Evolutionary conservation across 1,140 invertebrate genomes (phyloP).

Genomic region (Drosophila nebulosa): DNA sequence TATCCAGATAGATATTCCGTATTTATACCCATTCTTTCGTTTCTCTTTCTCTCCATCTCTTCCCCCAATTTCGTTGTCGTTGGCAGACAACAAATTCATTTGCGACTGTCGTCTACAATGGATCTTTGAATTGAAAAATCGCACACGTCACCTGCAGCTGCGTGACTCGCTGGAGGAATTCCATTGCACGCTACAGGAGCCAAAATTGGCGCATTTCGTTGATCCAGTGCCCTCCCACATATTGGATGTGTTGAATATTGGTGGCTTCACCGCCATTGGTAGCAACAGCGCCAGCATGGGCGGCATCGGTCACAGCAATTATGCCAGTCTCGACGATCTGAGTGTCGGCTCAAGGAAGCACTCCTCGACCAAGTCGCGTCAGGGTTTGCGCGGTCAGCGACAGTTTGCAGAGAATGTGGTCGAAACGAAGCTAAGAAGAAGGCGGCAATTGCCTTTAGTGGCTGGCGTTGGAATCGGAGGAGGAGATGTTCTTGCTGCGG

Average conservation of each 20-base stretch:
- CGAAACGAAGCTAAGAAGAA: slow-evolving; percentile 51
- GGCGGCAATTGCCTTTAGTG: slow-evolving; percentile 10
- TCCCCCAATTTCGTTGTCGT: too few relatives aligned
- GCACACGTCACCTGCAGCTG: slow-evolving; percentile 86
- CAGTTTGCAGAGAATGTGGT: slow-evolving; percentile 62
- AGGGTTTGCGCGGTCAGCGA: slow-evolving; percentile 58
- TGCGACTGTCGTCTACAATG: slow-evolving; percentile 90
- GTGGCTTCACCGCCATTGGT: slow-evolving; percentile 69
- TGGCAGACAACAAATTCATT: slow-evolving; percentile 88
- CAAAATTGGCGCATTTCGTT: slow-evolving; percentile 67
- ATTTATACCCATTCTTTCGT: slow-evolving; percentile 7
- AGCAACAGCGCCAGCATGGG: slow-evolving; percentile 70
- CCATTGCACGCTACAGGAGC: slow-evolving; percentile 85
- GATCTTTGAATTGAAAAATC: slow-evolving; percentile 88
- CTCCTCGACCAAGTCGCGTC: slow-evolving; percentile 48
- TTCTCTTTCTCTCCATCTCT: slow-evolving; percentile 32
- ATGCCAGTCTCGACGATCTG: slow-evolving; percentile 19
- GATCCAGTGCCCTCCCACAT: slow-evolving; percentile 69
- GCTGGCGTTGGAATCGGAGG: slow-evolving; percentile 9
- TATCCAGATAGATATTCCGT: slow-evolving; percentile 18
- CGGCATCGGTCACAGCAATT: slow-evolving; percentile 56
- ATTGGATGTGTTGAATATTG: slow-evolving; percentile 64
- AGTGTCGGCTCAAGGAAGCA: slow-evolving; percentile 36
- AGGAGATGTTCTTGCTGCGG: slow-evolving; percentile 38
- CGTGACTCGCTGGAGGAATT: slow-evolving; percentile 85